Conservation (phyloP, 1,140 invertebrate species). For the Bursaphelenchus mucronatus region DNA sequence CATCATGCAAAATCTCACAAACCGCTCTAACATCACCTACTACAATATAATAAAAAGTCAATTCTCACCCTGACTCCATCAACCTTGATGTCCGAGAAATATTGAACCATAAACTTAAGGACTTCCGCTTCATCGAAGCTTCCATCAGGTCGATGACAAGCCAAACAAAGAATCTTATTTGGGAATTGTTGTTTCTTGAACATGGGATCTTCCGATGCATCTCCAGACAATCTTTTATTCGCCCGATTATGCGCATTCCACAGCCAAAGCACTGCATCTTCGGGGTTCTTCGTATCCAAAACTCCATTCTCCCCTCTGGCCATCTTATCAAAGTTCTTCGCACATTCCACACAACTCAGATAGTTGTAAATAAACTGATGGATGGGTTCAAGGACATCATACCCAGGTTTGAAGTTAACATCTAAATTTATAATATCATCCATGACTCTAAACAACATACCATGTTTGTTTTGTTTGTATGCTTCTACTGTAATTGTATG, state of each 20-base stretch:
- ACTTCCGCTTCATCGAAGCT: constrained; percentile 46
- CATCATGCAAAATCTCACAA: constrained; percentile 14
- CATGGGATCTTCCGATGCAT: constrained; percentile 80
- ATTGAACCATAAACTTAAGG: constrained; percentile 49
- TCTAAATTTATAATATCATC: constrained; percentile 40
- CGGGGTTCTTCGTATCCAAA: constrained; percentile 39
- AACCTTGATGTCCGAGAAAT: constrained; percentile 52
- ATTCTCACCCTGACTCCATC: constrained; percentile 42
- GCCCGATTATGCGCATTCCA: constrained; percentile 92
- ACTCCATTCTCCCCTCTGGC: constrained; percentile 55
- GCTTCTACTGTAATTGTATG: constrained; percentile 81
- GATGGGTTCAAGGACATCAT: constrained; percentile 73
- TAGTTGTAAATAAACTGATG: constrained; percentile 83
- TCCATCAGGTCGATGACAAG: constrained; percentile 38
- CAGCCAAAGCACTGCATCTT: constrained; percentile 81
- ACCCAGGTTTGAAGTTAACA: constrained; percentile 48
- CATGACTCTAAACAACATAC: constrained; percentile 34
- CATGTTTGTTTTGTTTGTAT: constrained; percentile 65
- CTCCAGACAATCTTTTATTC: constrained; percentile 78
- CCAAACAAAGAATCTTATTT: constrained; percentile 67
- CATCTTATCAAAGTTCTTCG: constrained; percentile 79
- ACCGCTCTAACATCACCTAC: background rate
- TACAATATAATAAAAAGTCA: constrained; percentile 4
- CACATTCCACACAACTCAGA: constrained; percentile 87
- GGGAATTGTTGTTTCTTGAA: constrained; percentile 89